Evolutionary conservation across 2,113 vertebrate species (phyloP).

Genomic region (Canis aureus): DNA sequence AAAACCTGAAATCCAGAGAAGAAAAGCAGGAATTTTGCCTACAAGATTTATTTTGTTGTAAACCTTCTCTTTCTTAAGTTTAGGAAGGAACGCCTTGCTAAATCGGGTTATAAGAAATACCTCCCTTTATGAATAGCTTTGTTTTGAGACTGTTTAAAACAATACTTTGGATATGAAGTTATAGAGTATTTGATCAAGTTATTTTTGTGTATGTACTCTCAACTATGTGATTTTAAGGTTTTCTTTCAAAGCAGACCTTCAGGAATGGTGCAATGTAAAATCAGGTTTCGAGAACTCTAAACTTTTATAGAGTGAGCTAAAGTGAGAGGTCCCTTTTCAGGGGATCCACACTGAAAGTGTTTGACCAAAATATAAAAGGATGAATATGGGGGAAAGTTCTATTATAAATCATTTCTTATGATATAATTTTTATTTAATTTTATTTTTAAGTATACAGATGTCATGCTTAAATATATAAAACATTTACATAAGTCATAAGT

Average conservation of each 20-base stretch:
- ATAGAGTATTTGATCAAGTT: not conserved
- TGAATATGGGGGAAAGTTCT: not conserved
- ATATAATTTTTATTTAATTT: not conserved
- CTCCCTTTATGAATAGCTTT: constrained; percentile 23
- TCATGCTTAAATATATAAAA: not conserved
- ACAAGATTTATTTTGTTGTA: constrained; percentile 65
- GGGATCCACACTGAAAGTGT: not conserved
- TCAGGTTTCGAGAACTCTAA: not conserved
- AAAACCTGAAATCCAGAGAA: constrained; percentile 86
- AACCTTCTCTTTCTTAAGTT: not conserved
- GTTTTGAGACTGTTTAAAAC: not conserved
- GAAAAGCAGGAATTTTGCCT: constrained; percentile 66
- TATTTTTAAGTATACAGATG: not conserved
- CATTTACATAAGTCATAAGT: not conserved
- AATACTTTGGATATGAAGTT: not conserved
- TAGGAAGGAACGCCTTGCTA: not conserved
- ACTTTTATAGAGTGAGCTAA: not conserved
- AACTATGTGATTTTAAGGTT: not conserved
- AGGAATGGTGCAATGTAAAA: not conserved
- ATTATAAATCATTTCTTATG: not conserved
- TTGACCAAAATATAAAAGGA: not conserved
- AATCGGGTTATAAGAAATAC: not conserved
- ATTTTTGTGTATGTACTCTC: not conserved
- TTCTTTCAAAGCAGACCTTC: not conserved
- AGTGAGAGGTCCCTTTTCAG: not conserved